Conservation (phyloP, 2,888 invertebrate genomes). For the Drosophila atroscutellata region DNA sequence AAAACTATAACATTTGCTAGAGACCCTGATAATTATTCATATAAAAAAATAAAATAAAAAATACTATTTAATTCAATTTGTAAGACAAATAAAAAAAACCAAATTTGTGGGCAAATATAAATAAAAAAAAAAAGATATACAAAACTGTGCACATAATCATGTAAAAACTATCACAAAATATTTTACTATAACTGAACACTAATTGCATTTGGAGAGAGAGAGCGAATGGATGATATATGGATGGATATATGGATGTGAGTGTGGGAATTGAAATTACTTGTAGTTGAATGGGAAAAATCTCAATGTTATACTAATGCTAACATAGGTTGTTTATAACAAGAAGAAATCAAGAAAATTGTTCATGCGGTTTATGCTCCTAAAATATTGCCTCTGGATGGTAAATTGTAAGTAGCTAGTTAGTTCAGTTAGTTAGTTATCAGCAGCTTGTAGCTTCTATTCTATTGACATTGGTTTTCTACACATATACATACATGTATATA, state of each 20-base stretch:
- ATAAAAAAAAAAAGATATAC: conserved; percentile 12
- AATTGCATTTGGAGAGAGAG: conserved; percentile 41
- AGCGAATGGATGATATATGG: background rate
- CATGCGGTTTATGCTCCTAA: conserved; percentile 10
- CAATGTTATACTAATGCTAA: conserved; percentile 3
- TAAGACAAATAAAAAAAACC: conserved; percentile 18
- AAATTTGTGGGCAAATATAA: too few species aligned
- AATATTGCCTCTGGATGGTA: conserved; percentile 48
- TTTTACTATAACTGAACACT: conserved; percentile 68
- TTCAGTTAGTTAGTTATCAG: conserved; percentile 37
- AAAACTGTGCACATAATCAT: conserved; percentile 40
- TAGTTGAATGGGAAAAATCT: background rate
- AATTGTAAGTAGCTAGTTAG: conserved; percentile 35
- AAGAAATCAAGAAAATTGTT: background rate
- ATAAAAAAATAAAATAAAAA: background rate
- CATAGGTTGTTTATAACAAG: conserved; percentile 3
- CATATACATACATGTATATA: background rate
- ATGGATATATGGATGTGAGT: conserved; percentile 1
- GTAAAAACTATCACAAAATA: conserved; percentile 66
- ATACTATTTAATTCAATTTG: conserved; percentile 9
- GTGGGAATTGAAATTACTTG: background rate
- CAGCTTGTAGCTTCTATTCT: conserved; percentile 59
- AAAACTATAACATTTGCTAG: conserved; percentile 69
- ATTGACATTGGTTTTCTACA: conserved; percentile 44
- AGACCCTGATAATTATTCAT: conserved; percentile 59